phyloP scores from a whole-genome alignment of 2,113 vertebrate species.

The Eubucco bourcierii region DNA sequence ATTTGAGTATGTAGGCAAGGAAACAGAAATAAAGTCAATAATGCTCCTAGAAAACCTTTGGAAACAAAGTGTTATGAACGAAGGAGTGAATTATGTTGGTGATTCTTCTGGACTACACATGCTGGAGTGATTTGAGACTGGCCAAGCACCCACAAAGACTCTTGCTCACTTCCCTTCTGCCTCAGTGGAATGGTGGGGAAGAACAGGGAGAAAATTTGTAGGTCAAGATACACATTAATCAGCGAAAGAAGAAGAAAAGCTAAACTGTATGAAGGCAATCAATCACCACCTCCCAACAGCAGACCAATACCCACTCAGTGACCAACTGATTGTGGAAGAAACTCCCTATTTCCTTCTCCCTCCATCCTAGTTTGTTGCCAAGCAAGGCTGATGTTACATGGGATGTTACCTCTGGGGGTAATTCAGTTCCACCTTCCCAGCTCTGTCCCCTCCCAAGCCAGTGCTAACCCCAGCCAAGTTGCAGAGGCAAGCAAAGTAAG shows the following conservation, averaged over 20 bases:
- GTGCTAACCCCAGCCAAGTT: neutral
- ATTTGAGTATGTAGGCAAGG: neutral
- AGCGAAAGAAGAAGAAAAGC: neutral
- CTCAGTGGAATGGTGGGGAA: fast-evolving
- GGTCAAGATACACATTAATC: neutral
- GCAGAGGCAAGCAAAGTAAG: neutral
- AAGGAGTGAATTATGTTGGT: neutral
- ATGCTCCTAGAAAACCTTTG: neutral
- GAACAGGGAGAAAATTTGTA: neutral
- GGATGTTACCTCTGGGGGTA: neutral
- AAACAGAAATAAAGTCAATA: neutral
- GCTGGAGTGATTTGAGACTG: fast-evolving
- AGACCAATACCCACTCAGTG: neutral
- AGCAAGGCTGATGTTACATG: neutral
- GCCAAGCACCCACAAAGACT: neutral
- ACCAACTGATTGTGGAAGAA: neutral
- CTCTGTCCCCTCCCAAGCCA: neutral
- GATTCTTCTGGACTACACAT: neutral
- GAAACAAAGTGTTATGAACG: neutral
- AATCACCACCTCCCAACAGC: neutral
- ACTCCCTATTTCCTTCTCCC: neutral
- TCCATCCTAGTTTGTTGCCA: neutral
- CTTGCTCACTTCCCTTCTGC: fast-evolving
- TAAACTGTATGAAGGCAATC: neutral
- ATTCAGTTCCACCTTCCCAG: neutral